Percentiles rank a stretch among this genome's conserved stretches.
Conservation (phyloP, 2,113 vertebrate genomes). For the Salvelinus fontinalis region DNA sequence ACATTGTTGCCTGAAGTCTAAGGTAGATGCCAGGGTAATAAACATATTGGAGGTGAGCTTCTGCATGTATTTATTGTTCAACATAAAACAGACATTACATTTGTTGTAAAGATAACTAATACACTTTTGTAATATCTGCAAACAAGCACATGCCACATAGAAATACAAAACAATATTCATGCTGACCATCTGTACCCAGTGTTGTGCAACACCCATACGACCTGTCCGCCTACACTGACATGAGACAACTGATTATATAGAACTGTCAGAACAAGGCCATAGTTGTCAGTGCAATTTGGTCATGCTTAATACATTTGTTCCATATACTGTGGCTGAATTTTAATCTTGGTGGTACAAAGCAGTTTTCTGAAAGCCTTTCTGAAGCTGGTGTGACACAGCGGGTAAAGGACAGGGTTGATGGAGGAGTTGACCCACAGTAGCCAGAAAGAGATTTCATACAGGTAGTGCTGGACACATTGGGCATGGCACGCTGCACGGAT, state of each 20-base stretch:
- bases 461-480: slow-evolving; percentile 66
- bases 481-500: slow-evolving; percentile 73
- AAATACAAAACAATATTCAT: no score
- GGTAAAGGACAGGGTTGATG: slow-evolving; percentile 76
- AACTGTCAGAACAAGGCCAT: no score
- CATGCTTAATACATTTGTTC: slow-evolving; percentile 55
- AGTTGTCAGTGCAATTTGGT: not conserved
- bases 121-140: no score
- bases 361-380: slow-evolving; percentile 75
- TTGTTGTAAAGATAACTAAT: no score
- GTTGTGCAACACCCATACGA: no score
- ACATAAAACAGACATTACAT: no score
- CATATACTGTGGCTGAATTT: slow-evolving; percentile 73
- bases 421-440: slow-evolving; percentile 78
- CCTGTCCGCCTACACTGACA: not conserved
- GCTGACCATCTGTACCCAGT: no score
- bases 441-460: slow-evolving; percentile 79
- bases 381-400: slow-evolving; percentile 74
- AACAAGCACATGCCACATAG: no score
- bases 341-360: slow-evolving; percentile 71
- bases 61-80: no score
- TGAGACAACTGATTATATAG: not conserved
- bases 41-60: no score
- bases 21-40: no score
- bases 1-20: no score